Evolutionary conservation across 1,140 invertebrate species (phyloP), one percentile per base, ranked within the genome.

Genomic region (Caenorhabditis latens): DNA sequence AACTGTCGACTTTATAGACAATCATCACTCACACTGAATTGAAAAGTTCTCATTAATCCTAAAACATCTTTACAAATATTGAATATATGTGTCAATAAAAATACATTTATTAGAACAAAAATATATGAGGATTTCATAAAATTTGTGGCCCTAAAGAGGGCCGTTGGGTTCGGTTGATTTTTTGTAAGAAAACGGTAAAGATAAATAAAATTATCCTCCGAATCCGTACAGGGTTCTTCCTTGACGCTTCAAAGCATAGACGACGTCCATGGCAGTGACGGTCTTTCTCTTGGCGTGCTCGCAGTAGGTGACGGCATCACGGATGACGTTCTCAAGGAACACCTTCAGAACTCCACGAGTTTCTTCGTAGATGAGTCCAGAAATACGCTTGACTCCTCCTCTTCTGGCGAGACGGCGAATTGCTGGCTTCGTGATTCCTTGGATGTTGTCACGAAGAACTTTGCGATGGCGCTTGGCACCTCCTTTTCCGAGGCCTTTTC

Each of bases 271-370:
- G 83, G 95, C 95, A 14, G 96, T 96, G 55, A 95, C 94, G 42
- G 96, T 96, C 93, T 96, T 96, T 89, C 95, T 94, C 93, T 96
- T 96, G 89, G 95, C 95, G 93, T 96, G 95, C 92, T 95, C 95
- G 19, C 95, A 95, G 93, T 96, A 96, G 21, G 95, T 96, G 84
- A 96, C 95, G 14, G 95, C 95, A 93, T 96, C 96, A 84, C 95
- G 94, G 91, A 96, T 96, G 0, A 96, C 95, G 91, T 96, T 96
- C 92, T 96, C 95, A 84, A 96, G 93, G 93, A 96, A 96, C 7
- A 89, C 87, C 75, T 89, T 89, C 8, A 89, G 79, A 50, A 89
- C 88, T 57, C 88, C 88, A 40, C 88, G 88, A 50, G 89, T 89
- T 58, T 89, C 89, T 90, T 95, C 95, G 90, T 96, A 95, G 89